phyloP scores from a whole-genome alignment of 2,888 invertebrate genomes.

The Drosophila quinaria region DNA sequence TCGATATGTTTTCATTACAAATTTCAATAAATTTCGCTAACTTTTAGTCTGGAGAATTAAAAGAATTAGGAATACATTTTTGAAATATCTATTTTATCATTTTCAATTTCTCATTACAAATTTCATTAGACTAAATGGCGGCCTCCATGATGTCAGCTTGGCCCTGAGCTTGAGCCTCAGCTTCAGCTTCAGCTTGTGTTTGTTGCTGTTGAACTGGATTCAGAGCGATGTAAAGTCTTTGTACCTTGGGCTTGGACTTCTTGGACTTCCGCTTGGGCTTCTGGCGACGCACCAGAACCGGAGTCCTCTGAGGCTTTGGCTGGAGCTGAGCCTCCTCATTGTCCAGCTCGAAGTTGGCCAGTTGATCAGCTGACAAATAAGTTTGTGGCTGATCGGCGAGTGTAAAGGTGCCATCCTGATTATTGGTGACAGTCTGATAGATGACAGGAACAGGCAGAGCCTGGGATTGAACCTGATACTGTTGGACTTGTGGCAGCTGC shows the following conservation, averaged over 20 bases:
- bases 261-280: constrained; percentile 39
- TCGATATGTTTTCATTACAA: too few relatives aligned
- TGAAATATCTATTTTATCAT: constrained; percentile 1
- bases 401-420: background rate
- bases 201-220: constrained; percentile 7
- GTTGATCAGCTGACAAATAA: background rate
- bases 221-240: constrained; percentile 24
- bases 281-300: constrained; percentile 28
- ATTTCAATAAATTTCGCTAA: too few relatives aligned
- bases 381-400: constrained; percentile 4
- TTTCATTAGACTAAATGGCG: background rate
- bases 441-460: background rate
- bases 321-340: background rate
- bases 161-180: constrained; percentile 6
- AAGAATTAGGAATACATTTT: background rate
- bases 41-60: background rate
- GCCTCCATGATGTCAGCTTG: background rate
- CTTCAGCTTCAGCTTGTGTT: constrained; percentile 2
- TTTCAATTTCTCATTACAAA: background rate
- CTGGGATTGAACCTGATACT: background rate
- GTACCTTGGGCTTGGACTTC: constrained; percentile 27
- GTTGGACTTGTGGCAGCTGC: constrained; percentile 12
- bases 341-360: background rate
- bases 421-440: constrained; percentile 9
- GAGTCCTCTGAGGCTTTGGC: constrained; percentile 3